Evolutionary conservation across 2,113 vertebrate species (phyloP).

Genomic region (Eonycteris spelaea): DNA sequence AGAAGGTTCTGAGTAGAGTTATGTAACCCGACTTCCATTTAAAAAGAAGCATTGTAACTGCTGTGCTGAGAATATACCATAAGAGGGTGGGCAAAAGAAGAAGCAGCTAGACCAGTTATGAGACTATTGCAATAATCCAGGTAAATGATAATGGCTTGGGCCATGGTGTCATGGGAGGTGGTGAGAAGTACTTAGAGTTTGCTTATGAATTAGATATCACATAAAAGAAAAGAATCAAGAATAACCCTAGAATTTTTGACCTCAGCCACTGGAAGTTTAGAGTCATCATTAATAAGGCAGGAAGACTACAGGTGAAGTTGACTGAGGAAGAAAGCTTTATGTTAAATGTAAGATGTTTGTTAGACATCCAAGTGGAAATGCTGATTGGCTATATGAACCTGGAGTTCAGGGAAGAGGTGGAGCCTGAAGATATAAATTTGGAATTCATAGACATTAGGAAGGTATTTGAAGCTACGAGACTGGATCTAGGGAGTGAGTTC

Average conservation of each 20-base stretch:
- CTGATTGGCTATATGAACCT: neutral
- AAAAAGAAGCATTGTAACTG: neutral
- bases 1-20: neutral
- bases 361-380: neutral
- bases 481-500: neutral
- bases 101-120: too few relatives aligned
- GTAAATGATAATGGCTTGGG: neutral
- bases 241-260: neutral
- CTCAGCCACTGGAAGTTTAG: neutral
- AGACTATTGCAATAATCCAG: neutral
- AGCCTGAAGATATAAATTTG: neutral
- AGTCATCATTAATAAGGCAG: neutral
- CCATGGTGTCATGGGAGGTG: neutral
- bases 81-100: neutral
- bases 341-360: neutral
- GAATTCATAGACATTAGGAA: neutral
- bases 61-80: neutral
- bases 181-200: neutral
- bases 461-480: neutral
- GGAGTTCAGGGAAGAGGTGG: neutral
- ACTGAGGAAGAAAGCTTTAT: neutral
- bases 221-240: neutral
- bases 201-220: neutral
- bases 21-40: neutral
- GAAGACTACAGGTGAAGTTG: neutral